Evolutionary conservation across 2,888 invertebrate species (phyloP), one percentile per base, ranked within the genome.

Genomic region (Harpalus rufipes): DNA sequence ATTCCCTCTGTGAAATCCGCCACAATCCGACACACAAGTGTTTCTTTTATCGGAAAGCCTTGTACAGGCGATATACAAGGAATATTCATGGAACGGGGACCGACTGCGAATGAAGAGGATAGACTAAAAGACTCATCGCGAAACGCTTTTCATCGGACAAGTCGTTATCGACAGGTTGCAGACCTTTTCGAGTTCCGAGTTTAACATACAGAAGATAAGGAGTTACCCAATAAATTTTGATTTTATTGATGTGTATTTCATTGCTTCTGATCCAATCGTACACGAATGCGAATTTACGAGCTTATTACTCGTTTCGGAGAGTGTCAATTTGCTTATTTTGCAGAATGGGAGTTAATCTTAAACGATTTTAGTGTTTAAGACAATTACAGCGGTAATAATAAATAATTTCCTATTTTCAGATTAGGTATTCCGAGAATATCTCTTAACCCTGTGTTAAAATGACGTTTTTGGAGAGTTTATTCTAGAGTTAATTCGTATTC

Each of bases 1-100:
- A 74, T 74, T 74, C 72, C 14, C 41, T 16, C 72, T 74, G 72
- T 41, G 72, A 74, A 44, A 18, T 74, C 72, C 18, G 44, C 51
- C 41, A 44, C 72, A 74, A 14, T 68, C 41, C 16, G 16, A 44
- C 72, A 44, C 18, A 41, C 10, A 44, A 44, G 41, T 44, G n/a
- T 18, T 74, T 44, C 72, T 74, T 68, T 74, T 74, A 74, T 68
- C 39, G 68, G 68, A 39, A 39, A 68, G 25, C 32, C 7, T 51
- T 51, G 44, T 51, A n/a, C n/a, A 12, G 44, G 12, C 12, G 44
- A 51, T 51, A 12, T 1, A 2, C 12, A 6, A 51, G 12, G 44
- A 59, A 59, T 59, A 59, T 16, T 59, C 16, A 14, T 32, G 32
- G 0, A 0, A 14, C 59, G 6, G 10, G 16, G 16, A 7, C 32